Percentiles rank a stretch among this genome's conserved stretches.
Conservation (phyloP, 2,797 vertebrate genomes). For the Typhlichthys subterraneus region DNA sequence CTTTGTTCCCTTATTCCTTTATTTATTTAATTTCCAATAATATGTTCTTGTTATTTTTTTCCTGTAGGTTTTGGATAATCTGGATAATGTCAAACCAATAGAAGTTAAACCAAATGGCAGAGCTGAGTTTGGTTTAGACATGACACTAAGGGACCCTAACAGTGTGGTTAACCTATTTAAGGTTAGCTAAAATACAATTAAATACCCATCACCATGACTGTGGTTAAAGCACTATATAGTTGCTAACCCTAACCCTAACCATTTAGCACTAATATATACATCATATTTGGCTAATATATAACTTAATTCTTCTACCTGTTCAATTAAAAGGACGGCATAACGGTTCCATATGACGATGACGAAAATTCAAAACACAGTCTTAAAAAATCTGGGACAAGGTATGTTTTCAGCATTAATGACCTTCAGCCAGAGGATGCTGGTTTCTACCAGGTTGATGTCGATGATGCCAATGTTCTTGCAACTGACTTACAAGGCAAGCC, state of each 20-base stretch:
- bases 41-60: conserved; percentile 3
- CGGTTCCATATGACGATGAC: conserved; percentile 61
- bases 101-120: conserved; percentile 77
- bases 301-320: conserved; percentile 3
- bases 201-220: neutral
- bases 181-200: conserved; percentile 67
- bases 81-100: conserved; percentile 83
- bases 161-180: conserved; percentile 85
- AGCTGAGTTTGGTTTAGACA: conserved; percentile 83
- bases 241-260: neutral
- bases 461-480: conserved; percentile 82
- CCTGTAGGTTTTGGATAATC: conserved; percentile 74
- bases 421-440: conserved; percentile 85
- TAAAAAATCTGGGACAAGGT: conserved; percentile 74
- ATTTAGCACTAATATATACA: neutral
- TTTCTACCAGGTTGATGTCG: conserved; percentile 87
- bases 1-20: neutral
- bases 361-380: conserved; percentile 77
- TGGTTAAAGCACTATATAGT: no score
- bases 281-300: neutral
- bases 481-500: conserved; percentile 80
- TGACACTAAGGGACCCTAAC: conserved; percentile 78
- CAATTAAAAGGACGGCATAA: conserved; percentile 62
- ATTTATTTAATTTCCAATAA: neutral
- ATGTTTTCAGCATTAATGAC: conserved; percentile 81